A percentile compares a stretch with the other conserved stretches of the same genome.
Conservation (phyloP, 2,797 vertebrate species). For the Sebastes ruberrimus region DNA sequence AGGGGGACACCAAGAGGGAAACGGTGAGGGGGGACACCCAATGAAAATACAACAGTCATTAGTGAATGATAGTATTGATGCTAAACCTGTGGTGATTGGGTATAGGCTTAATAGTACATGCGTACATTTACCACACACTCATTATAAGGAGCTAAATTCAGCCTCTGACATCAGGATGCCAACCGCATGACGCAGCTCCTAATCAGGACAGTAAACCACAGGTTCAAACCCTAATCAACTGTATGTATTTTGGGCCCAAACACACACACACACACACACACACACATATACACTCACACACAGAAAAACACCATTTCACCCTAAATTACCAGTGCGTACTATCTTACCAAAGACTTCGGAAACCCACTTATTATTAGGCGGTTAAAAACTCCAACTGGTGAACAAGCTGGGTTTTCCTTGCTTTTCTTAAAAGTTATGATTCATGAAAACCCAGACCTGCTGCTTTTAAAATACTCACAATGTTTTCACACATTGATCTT, state of each 20-base stretch:
- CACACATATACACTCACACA: neutral
- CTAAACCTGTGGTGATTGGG: neutral
- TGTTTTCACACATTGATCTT: conserved; percentile 18
- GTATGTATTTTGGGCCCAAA: conserved; percentile 34
- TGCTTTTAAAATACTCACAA: neutral
- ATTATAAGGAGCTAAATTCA: neutral
- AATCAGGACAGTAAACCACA: conserved; percentile 44
- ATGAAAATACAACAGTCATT: neutral
- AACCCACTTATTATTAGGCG: neutral
- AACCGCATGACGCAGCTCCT: conserved; percentile 32
- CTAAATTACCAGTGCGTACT: neutral
- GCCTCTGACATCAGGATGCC: conserved; percentile 30
- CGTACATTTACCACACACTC: neutral
- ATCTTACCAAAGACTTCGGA: neutral
- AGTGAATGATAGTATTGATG: neutral
- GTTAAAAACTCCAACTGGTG: neutral
- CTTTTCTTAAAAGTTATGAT: neutral
- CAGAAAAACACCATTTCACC: neutral
- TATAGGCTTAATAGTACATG: neutral
- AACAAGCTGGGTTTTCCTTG: neutral
- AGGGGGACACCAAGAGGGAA: neutral
- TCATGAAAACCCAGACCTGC: neutral
- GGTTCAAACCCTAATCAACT: conserved; percentile 15
- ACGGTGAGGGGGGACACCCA: neutral
- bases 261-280: neutral